These are phyloP conservation scores for Spinus olivaceus DNA, from an alignment of 2,797 vertebrate species.

Conservation along the genomic window DNA sequence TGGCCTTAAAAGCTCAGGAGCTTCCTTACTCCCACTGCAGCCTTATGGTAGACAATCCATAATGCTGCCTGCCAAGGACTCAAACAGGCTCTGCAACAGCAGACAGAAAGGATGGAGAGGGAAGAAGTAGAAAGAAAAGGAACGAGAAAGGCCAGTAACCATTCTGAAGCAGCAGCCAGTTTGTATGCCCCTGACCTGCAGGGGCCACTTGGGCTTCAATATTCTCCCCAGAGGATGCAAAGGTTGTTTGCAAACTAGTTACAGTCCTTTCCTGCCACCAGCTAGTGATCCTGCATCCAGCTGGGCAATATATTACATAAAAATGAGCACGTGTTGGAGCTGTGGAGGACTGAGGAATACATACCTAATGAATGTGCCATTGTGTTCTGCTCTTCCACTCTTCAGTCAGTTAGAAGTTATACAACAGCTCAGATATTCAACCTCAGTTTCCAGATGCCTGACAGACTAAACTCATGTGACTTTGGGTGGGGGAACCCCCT, in stretches of 20 bases:
- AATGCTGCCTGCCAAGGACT: not conserved
- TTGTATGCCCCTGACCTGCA: not conserved
- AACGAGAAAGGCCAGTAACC: not conserved
- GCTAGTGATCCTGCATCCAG: not conserved
- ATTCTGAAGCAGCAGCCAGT: not conserved
- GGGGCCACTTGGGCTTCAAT: not conserved
- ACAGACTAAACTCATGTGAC: not conserved
- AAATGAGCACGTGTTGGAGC: not conserved
- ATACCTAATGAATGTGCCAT: not conserved
- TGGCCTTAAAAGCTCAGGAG: slow-evolving; percentile 38
- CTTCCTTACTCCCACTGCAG: slow-evolving; percentile 29
- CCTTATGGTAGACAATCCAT: not conserved
- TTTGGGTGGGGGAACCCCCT: not conserved
- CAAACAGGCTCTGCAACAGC: not conserved
- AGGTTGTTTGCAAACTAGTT: not conserved
- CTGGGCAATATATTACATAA: not conserved
- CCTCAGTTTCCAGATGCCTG: not conserved
- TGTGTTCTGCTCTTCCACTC: not conserved
- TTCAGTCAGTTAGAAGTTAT: not conserved
- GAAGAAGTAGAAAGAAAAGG: not conserved
- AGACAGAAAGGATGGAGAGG: not conserved
- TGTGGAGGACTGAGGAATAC: not conserved
- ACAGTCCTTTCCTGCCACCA: not conserved
- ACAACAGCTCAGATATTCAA: not conserved
- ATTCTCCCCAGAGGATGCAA: not conserved